Evolutionary conservation across 2,113 vertebrate species (phyloP), one percentile per base, ranked within the genome.

Genomic region (Actinemys pallida): DNA sequence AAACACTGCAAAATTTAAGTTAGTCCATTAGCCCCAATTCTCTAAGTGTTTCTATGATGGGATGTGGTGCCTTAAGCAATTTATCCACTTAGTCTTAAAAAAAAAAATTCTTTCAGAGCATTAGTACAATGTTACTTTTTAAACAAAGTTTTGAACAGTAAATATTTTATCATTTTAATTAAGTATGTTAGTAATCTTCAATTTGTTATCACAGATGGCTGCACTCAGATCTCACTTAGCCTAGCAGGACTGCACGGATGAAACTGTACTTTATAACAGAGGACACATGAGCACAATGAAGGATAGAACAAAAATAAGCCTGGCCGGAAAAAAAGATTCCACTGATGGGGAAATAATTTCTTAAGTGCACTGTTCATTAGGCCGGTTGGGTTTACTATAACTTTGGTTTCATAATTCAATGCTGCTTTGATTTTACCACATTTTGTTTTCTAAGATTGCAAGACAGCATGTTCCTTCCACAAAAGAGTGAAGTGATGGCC

Each of bases 21-120:
- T 95, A 93, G 91, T 97, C 93, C 96, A 97, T 98, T 95, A 95
- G 83, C 86, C 89, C 93, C n/a, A 47, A 79, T 87, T 91, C 93
- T 90, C 83, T 53, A 93, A 95, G 83, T 57, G 52, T 62, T 39
- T 29, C 89, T 47, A 53, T 89, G 83, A 65, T 88, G 86, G 75
- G 83, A 89, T 84, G 69, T 52, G 82, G 35, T 94, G 92, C 95
- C 91, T 87, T 89, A 84, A 97, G 93, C 94, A 88, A 96, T 97
- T 96, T 94, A 96, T 90, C 88, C 88, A 97, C 97, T 97, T 97
- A 93, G 88, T 29, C 69, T 22, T 86, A 22, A 92, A 89, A 52
- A 91, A 89, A 79, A 69, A 56, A 42, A 42, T 42, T 42, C 39
- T 42, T 42, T 42, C 39, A 42, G 19, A 94, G 35, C 45, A 75